These are phyloP conservation scores for Vanacampus margaritifer DNA, from an alignment of 2,113 vertebrate genomes.

Conservation along the genomic window DNA sequence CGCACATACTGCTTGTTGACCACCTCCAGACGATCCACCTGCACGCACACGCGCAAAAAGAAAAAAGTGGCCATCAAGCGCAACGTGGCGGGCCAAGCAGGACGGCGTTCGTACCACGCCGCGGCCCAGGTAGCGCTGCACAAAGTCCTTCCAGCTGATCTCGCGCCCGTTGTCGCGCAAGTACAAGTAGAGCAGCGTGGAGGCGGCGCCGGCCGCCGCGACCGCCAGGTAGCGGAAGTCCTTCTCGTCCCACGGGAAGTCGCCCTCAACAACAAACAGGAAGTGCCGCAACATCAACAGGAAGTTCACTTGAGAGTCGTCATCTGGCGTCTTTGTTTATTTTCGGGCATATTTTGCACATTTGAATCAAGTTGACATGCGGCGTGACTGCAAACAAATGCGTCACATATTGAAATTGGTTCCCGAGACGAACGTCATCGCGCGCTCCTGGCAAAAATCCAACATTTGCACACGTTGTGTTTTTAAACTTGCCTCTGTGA, in stretches of 20 bases:
- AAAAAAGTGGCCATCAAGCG: neutral
- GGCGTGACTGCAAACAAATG: no score
- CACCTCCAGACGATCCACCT: constrained; percentile 78
- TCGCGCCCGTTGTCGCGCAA: constrained; percentile 71
- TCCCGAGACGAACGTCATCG: no score
- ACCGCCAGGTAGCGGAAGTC: constrained; percentile 68
- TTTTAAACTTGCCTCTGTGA: no score
- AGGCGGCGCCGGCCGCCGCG: constrained; percentile 47
- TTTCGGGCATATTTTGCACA: neutral
- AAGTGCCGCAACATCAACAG: neutral
- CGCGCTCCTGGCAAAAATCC: no score
- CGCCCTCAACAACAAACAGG: constrained; percentile 59
- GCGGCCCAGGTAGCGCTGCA: constrained; percentile 72
- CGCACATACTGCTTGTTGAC: constrained; percentile 78
- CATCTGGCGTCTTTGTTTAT: no score
- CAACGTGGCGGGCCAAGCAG: neutral
- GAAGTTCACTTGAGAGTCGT: no score
- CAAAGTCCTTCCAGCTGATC: constrained; percentile 82
- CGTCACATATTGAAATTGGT: no score
- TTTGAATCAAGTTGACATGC: no score
- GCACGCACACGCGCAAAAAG: neutral
- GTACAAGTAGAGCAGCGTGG: constrained; percentile 62
- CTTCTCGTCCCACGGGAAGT: constrained; percentile 79
- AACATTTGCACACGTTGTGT: no score
- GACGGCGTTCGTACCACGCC: constrained; percentile 69